phyloP scores from a whole-genome alignment of 2,113 vertebrate genomes.

The Corynorhinus townsendii region DNA sequence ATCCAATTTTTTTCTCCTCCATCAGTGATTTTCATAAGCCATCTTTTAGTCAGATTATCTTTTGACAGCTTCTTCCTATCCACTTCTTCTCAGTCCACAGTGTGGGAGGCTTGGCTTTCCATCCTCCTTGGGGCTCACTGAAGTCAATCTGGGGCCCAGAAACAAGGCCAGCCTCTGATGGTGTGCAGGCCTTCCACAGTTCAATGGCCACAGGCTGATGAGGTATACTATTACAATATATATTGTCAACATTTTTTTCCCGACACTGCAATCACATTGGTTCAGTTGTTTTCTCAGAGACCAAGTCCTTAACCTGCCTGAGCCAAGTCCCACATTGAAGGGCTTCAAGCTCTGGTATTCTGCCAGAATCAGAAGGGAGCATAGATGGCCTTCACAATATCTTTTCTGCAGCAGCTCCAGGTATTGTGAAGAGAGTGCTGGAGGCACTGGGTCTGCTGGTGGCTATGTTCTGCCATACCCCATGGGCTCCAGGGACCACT shows the following conservation, averaged over 20 bases:
- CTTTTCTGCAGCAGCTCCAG: conserved; percentile 79
- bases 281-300: conserved; percentile 90
- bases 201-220: conserved; percentile 85
- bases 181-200: conserved; percentile 76
- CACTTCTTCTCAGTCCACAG: neutral
- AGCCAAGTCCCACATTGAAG: conserved; percentile 92
- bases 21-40: conserved; percentile 88
- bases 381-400: conserved; percentile 91
- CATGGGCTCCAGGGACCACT: too few relatives aligned
- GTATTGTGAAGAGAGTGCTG: neutral
- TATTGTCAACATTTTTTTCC: conserved; percentile 85
- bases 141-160: neutral
- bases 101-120: neutral
- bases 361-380: conserved; percentile 86
- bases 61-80: conserved; percentile 79
- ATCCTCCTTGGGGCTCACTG: neutral
- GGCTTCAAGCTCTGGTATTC: conserved; percentile 87
- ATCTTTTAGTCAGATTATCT: conserved; percentile 88
- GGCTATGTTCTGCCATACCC: neutral
- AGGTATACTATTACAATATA: conserved; percentile 85
- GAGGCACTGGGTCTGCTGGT: neutral
- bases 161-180: neutral
- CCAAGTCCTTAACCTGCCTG: conserved; percentile 92
- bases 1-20: conserved; percentile 94
- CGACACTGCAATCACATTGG: conserved; percentile 93